Evolutionary conservation across 2,888 invertebrate species (phyloP), one percentile per base, ranked within the genome.

Genomic region (Tortricodes alternella): DNA sequence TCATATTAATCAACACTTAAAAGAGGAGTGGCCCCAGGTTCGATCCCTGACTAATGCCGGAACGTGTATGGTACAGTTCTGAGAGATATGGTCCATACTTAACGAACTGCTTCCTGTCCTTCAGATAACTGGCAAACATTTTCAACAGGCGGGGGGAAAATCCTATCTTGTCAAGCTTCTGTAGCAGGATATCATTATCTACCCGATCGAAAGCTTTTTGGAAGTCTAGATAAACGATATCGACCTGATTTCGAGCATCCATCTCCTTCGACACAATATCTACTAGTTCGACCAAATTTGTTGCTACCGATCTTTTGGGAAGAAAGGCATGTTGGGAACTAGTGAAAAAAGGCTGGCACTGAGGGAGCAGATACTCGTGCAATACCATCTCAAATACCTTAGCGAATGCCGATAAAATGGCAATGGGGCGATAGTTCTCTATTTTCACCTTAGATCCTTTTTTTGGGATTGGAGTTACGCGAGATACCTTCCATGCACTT

Each of bases 21-120:
- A 46, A 46, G 0, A 46, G 35, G 6, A 46, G 23, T 6, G 46
- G 46, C 4, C 46, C 46, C 8, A 46, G 7, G 7, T n/a, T 23
- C 0, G 46, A 46, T 2, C 46, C 46, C 5, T 46, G 46, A 6
- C 46, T 35, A 13, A 46, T 35, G 2, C 46, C 46, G 5, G 46
- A 46, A 1, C 9, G 46, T 1, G 46, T 34, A 3, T 21, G 21
- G 8, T 34, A 46, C 0, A 21, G 19, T 2, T 21, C 15, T 3
- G 41, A 41, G 0, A 7, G 4, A 24, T 18, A 48, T 5, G 24
- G 38, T 1, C 38, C 48, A 38, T 48, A 37, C 15, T 48, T 37
- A 2, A 48, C 48, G 9, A 11, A 48, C 16, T 48, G 48, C 6
- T 5, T 13, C n/a, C 35, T 23, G n/a, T 48, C 48, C 1, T 3